These are phyloP conservation scores for Drosophila nasuta DNA, from an alignment of 1,140 invertebrate species.

Conservation along the genomic window DNA sequence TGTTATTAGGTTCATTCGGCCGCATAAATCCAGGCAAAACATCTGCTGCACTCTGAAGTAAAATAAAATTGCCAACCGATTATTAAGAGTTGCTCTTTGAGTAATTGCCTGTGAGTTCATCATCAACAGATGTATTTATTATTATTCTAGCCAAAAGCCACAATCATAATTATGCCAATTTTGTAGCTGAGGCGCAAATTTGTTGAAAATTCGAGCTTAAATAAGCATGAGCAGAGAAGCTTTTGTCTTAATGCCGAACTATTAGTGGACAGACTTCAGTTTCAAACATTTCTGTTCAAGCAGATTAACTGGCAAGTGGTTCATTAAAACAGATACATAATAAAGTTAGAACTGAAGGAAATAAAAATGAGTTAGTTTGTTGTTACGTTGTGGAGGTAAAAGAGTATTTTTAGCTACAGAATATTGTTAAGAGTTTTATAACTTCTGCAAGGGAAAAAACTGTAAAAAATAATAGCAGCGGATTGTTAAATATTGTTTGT, in stretches of 20 bases:
- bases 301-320: neutral
- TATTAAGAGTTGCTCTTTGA: constrained; percentile 6
- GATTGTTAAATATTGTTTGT: too few species aligned
- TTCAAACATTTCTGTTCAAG: neutral
- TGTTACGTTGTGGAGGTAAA: too few species aligned
- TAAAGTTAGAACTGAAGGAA: neutral
- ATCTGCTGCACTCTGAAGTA: neutral
- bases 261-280: neutral
- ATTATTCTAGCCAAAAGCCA: constrained; percentile 1
- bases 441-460: too few species aligned
- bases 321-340: neutral
- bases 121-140: constrained; percentile 10
- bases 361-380: neutral
- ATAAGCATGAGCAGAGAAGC: neutral
- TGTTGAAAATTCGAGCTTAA: neutral
- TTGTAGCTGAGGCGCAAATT: constrained; percentile 3
- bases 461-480: too few species aligned
- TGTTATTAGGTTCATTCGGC: constrained; percentile 26
- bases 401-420: too few species aligned
- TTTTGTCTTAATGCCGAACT: neutral
- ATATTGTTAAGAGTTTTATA: too few species aligned
- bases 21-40: constrained; percentile 10
- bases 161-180: constrained; percentile 5
- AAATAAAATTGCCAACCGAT: constrained; percentile 3
- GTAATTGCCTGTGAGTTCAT: constrained; percentile 9